These are phyloP conservation scores for Molossus molossus DNA, from an alignment of 2,797 vertebrate genomes.

Conservation along the genomic window DNA sequence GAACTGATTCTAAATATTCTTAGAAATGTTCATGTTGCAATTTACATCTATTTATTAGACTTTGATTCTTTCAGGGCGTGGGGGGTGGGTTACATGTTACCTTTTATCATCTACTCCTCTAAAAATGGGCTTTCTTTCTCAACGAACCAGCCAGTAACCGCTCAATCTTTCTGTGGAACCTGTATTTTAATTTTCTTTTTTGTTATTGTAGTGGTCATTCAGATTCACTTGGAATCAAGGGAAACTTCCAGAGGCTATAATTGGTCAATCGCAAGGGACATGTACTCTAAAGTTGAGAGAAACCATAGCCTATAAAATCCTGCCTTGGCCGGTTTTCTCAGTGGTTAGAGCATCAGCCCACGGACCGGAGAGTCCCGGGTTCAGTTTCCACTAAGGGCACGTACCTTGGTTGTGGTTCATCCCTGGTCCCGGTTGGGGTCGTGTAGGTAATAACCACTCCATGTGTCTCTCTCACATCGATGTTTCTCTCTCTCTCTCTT, in stretches of 20 bases:
- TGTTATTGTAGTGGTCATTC: neutral
- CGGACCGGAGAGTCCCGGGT: too few relatives aligned
- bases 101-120: neutral
- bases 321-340: too few relatives aligned
- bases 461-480: too few relatives aligned
- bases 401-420: too few relatives aligned
- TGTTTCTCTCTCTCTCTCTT: too few relatives aligned
- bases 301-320: neutral
- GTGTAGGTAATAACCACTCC: too few relatives aligned
- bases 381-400: too few relatives aligned
- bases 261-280: neutral
- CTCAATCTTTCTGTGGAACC: neutral
- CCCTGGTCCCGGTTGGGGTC: too few relatives aligned
- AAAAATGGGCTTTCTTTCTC: neutral
- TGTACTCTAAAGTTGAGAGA: neutral
- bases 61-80: neutral
- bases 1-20: neutral
- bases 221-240: too few relatives aligned
- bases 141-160: neutral
- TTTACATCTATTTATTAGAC: neutral
- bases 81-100: neutral
- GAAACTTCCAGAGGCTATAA: neutral
- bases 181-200: neutral
- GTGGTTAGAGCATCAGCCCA: too few relatives aligned
- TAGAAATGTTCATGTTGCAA: neutral